These are phyloP conservation scores for Mythimna loreyi DNA, from an alignment of 2,888 invertebrate species.

Conservation along the genomic window DNA sequence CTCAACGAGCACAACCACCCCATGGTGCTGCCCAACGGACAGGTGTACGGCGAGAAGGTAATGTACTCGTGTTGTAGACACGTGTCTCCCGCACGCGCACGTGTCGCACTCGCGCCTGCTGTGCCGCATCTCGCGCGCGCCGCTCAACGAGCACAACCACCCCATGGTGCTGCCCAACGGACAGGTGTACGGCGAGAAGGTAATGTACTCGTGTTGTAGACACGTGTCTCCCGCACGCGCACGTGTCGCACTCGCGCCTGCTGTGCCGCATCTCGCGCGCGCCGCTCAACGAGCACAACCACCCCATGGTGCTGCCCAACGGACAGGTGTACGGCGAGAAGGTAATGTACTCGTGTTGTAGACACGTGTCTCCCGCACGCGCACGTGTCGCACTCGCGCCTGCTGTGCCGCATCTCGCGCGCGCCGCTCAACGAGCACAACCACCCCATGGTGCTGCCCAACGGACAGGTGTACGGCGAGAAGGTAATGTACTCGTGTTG, in stretches of 20 bases:
- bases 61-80: constrained; percentile 1
- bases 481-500: constrained; percentile 75
- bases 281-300: constrained; percentile 99
- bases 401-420: constrained; percentile 97
- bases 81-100: constrained; percentile 92
- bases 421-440: constrained; percentile 99
- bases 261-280: constrained; percentile 97
- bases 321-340: constrained; percentile 99
- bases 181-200: constrained; percentile 97
- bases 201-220: constrained; percentile 1
- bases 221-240: constrained; percentile 92
- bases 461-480: constrained; percentile 99
- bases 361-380: constrained; percentile 90
- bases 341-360: neutral
- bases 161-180: constrained; percentile 99
- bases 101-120: constrained; percentile 98
- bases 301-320: constrained; percentile 99
- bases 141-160: constrained; percentile 99
- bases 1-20: constrained; percentile 99
- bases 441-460: constrained; percentile 99
- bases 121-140: constrained; percentile 97
- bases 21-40: constrained; percentile 99
- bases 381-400: constrained; percentile 98
- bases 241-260: constrained; percentile 98
- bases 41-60: constrained; percentile 97